phyloP scores from a whole-genome alignment of 2,888 invertebrate genomes.

The Nebria salina region DNA sequence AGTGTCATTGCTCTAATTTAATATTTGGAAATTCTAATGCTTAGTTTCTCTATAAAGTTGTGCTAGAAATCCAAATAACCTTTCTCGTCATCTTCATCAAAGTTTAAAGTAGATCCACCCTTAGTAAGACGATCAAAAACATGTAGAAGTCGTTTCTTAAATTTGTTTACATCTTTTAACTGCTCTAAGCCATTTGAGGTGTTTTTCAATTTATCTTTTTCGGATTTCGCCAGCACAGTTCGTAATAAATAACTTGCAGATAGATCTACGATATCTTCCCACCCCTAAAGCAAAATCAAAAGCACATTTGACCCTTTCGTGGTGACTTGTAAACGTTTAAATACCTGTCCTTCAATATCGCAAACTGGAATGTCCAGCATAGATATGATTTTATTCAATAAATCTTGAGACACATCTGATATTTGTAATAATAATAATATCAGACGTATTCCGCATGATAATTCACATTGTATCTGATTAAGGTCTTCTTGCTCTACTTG shows the following conservation, averaged over 20 bases:
- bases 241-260: constrained; percentile 72
- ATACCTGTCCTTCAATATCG: constrained; percentile 58
- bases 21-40: no score
- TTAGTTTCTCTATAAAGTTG: not conserved
- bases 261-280: constrained; percentile 81
- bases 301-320: not conserved
- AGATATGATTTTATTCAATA: constrained; percentile 54
- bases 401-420: constrained; percentile 54
- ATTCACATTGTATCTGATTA: constrained; percentile 54
- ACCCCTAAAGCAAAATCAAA: constrained; percentile 67
- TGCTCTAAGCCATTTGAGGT: constrained; percentile 64
- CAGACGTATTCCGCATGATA: constrained; percentile 56
- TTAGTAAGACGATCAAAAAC: constrained; percentile 59
- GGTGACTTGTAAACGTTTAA: not conserved
- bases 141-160: constrained; percentile 59
- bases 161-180: constrained; percentile 58
- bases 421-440: constrained; percentile 55
- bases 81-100: not conserved
- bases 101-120: constrained; percentile 7
- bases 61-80: not conserved
- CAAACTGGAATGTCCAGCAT: constrained; percentile 54
- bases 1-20: no score
- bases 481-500: constrained; percentile 61
- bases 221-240: constrained; percentile 70
- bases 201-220: constrained; percentile 70